These are phyloP conservation scores for Galeopsomyia nigrocyanea DNA, from an alignment of 2,888 invertebrate species.

Conservation along the genomic window DNA sequence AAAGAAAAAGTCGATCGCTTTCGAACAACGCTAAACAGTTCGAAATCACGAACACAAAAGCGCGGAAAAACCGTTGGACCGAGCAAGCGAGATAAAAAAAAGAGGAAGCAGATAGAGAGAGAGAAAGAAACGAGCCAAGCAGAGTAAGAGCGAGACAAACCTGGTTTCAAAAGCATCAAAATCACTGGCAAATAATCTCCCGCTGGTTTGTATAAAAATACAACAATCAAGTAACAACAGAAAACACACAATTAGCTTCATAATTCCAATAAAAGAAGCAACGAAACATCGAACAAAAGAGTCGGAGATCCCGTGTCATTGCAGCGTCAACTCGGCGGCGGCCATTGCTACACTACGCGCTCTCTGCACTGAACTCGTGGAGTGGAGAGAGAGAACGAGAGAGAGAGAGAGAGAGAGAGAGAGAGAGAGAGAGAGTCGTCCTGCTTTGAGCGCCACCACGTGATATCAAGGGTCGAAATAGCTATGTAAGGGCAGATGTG, in stretches of 20 bases:
- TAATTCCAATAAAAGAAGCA: conserved; percentile 57
- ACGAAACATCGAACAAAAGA: conserved; percentile 57
- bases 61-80: background rate
- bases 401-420: too few relatives aligned
- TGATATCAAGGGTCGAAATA: too few relatives aligned
- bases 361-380: too few relatives aligned
- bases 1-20: too few relatives aligned
- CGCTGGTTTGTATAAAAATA: conserved; percentile 55
- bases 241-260: conserved; percentile 63
- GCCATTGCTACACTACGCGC: conserved; percentile 1
- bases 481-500: too few relatives aligned
- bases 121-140: background rate
- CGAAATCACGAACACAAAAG: too few relatives aligned
- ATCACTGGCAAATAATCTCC: background rate
- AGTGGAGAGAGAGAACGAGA: too few relatives aligned
- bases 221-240: conserved; percentile 58
- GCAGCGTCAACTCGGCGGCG: conserved; percentile 29
- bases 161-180: conserved; percentile 19
- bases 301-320: conserved; percentile 55
- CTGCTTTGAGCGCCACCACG: too few relatives aligned
- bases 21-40: too few relatives aligned
- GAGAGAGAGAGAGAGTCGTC: too few relatives aligned
- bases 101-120: background rate
- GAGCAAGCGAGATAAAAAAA: too few relatives aligned
- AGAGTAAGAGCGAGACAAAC: conserved; percentile 17